These are phyloP conservation scores for Sussaba pulchella DNA, from an alignment of 2,888 invertebrate genomes.

Conservation along the genomic window DNA sequence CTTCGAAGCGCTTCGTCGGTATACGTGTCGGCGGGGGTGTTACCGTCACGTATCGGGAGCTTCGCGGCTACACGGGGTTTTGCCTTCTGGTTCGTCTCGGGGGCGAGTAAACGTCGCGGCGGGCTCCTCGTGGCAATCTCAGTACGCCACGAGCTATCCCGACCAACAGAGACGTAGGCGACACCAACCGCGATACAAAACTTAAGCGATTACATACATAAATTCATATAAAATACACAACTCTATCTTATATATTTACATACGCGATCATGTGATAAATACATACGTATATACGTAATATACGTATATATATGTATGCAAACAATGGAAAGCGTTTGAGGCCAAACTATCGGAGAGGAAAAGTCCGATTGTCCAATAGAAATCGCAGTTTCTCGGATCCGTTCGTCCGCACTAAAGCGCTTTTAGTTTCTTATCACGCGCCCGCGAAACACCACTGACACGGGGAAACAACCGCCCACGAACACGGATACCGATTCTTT, in stretches of 20 bases:
- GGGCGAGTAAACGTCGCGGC: conserved; percentile 14
- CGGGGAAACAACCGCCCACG: not conserved
- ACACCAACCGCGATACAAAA: not conserved
- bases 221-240: too few relatives aligned
- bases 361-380: conserved; percentile 24
- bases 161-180: conserved; percentile 16
- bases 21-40: conserved; percentile 23
- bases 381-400: conserved; percentile 26
- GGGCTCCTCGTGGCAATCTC: conserved; percentile 53
- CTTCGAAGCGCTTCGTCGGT: conserved; percentile 22
- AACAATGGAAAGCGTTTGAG: conserved; percentile 5
- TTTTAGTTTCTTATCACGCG: conserved; percentile 13
- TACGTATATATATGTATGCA: not conserved
- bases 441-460: not conserved
- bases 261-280: not conserved
- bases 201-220: not conserved
- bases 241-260: too few relatives aligned
- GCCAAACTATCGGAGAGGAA: not conserved
- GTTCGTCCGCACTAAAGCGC: conserved; percentile 49
- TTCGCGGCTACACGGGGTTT: not conserved
- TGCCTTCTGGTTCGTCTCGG: conserved; percentile 30
- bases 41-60: conserved; percentile 22
- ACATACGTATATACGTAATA: not conserved
- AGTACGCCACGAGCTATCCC: conserved; percentile 53
- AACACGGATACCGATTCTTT: not conserved